Evolutionary conservation across 2,888 invertebrate genomes (phyloP), one percentile per base, ranked within the genome.

Genomic region (Tetragonisca angustula): DNA sequence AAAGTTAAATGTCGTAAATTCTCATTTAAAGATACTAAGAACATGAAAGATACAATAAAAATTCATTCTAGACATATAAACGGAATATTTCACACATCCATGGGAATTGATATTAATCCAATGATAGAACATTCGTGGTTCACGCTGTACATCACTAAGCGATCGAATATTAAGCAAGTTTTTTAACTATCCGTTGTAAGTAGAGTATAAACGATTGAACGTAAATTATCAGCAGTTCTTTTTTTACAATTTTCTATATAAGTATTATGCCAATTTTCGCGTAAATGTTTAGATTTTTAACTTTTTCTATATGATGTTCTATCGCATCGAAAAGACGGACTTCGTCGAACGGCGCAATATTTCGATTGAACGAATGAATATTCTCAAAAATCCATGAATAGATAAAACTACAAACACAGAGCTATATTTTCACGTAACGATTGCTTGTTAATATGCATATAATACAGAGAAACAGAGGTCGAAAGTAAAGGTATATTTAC

Each of bases 71-170:
- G 9, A 2, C 19, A 71, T 21, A 65, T 52, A 71, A 70, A 76
- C 4, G 3, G 59, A 59, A 76, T 71, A 71, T 79, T 61, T 59
- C 70, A 71, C 27, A 52, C 54, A 65, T 54, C 43, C 59, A n/a
- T 54, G 59, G 62, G 59, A 81, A 75, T 79, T 67, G 71, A 82
- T 82, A 75, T 79, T 75, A 82, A 79, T 67, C 65, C 75, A 65
- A 71, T 36, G 59, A 79, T 71, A 70, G 71, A 75, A 79, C 49
- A 52, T 71, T 65, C 65, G 62, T 61, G 62, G 52, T 74, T 54
- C 54, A 43, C 27, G 15, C 43, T 13, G 52, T 49, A 43, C 67
- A 68, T 75, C 79, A 71, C 79, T 24, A 69, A 54, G 62, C 56
- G 27, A 19, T 59, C 24, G 59, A 50, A 50, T 64, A 27, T 75